Evolutionary conservation across 2,888 invertebrate species (phyloP), one percentile per base, ranked within the genome.

Genomic region (Drosophila siamana): DNA sequence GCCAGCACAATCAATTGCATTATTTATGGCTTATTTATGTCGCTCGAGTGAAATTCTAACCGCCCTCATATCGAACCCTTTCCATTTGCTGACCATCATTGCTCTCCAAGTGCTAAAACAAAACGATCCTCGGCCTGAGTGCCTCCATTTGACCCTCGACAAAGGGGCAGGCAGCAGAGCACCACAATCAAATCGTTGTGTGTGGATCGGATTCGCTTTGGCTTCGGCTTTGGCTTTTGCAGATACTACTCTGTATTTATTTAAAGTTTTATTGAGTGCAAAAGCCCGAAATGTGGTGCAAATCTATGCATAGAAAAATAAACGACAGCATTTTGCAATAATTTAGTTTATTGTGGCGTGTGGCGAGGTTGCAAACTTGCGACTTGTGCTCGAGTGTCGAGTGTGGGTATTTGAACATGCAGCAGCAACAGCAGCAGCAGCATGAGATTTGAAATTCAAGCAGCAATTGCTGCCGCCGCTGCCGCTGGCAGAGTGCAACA

Each of bases 381-480:
- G 0, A 4, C 28, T 51, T 30, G 59, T n/a, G n/a, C 36, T 0
- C 2, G 0, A 5, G 41, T 30, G 41, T n/a, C 8, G 70, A 44
- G 68, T 52, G 68, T 59, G 78, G 76, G 73, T 64, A 64, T 64
- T 41, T 54, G 59, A 68, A 78, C 74, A 81, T 69, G 75, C 40
- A 52, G 62, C 78, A 52, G 62, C 78, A 63, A n/a, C n/a, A n/a
- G n/a, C n/a, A n/a, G 75, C 40, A 52, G 62, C 78, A 52, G 62
- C 78, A 63, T 61, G 46, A 63, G 73, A 88, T 86, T 86, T 89
- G 73, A 79, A 86, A 86, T 88, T 89, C 86, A 88, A 79, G 85
- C 89, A 80, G 86, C 67, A 44, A 46, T 46, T 46, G 24, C 46
- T 13, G 43, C 8, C n/a, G 51, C 57, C 6, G 60, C 43, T 9